phyloP scores from a whole-genome alignment of 92 coral and sea anemone genomes.

The Porites cylindrica region DNA sequence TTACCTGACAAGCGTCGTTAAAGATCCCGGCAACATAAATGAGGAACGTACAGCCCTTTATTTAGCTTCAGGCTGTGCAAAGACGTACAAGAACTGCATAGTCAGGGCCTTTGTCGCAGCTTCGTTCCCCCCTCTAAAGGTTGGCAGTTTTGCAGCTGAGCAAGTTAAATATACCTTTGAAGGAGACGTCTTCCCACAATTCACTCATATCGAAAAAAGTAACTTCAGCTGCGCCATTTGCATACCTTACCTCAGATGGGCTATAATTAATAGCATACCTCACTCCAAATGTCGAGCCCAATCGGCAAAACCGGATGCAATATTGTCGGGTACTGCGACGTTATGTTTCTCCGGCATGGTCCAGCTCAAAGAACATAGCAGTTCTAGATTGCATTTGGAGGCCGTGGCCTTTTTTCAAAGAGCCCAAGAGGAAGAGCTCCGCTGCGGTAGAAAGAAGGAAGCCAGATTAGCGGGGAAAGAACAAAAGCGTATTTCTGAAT shows the following conservation, averaged over 20 bases:
- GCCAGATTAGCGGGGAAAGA: no score
- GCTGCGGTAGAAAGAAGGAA: no score
- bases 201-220: constrained; percentile 15
- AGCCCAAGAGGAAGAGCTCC: no score
- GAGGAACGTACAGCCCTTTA: no score
- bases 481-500: no score
- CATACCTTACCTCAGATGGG: constrained; percentile 31
- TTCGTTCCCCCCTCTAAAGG: constrained; percentile 21
- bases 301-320: not conserved
- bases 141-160: constrained; percentile 19
- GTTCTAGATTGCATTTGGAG: constrained; percentile 38
- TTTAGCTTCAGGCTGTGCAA: no score
- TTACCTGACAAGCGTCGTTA: no score
- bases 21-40: no score
- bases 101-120: constrained; percentile 13
- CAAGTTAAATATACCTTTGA: not conserved
- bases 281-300: not conserved
- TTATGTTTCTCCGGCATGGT: constrained; percentile 37
- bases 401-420: constrained; percentile 15
- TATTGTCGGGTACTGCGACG: constrained; percentile 21
- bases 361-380: constrained; percentile 28
- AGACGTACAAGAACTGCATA: no score
- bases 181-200: constrained; percentile 30
- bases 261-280: not conserved
- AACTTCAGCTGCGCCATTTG: constrained; percentile 30